These are phyloP conservation scores for Gallinago paraguaiae DNA, from an alignment of 2,113 vertebrate genomes.

Conservation along the genomic window DNA sequence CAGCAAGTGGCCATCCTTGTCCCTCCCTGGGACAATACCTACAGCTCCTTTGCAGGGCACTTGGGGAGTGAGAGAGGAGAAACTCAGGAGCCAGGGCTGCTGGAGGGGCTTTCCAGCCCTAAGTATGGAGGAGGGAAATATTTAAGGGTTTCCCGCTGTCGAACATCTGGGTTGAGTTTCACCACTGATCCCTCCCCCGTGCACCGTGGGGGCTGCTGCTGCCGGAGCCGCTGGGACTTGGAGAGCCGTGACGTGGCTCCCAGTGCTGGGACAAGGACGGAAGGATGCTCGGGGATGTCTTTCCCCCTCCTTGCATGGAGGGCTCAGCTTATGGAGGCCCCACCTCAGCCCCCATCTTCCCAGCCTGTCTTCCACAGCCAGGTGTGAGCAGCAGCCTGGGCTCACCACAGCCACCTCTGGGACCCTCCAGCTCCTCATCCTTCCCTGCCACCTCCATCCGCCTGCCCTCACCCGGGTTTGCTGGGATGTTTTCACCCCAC, in stretches of 20 bases:
- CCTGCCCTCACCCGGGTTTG: fast-evolving
- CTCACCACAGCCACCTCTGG: fast-evolving
- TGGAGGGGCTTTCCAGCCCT: background rate
- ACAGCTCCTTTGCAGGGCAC: background rate
- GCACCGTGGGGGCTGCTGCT: background rate
- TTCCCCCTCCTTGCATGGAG: fast-evolving
- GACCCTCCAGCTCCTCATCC: fast-evolving
- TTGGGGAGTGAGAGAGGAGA: background rate
- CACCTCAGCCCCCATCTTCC: background rate
- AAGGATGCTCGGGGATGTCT: fast-evolving
- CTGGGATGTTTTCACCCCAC: background rate
- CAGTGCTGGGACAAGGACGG: background rate
- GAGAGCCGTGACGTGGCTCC: fast-evolving
- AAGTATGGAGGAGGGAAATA: background rate
- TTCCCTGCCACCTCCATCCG: background rate
- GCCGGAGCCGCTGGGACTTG: background rate
- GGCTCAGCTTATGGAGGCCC: fast-evolving
- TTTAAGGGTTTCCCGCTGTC: background rate
- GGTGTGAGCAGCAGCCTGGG: fast-evolving
- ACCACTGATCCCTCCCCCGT: background rate
- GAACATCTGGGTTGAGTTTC: constrained; percentile 48
- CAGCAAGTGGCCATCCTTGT: background rate
- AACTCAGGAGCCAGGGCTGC: background rate
- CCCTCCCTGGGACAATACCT: background rate
- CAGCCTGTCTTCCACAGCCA: background rate